Evolutionary conservation across 2,797 vertebrate species (phyloP).

Genomic region (Eulemur rubriventer): DNA sequence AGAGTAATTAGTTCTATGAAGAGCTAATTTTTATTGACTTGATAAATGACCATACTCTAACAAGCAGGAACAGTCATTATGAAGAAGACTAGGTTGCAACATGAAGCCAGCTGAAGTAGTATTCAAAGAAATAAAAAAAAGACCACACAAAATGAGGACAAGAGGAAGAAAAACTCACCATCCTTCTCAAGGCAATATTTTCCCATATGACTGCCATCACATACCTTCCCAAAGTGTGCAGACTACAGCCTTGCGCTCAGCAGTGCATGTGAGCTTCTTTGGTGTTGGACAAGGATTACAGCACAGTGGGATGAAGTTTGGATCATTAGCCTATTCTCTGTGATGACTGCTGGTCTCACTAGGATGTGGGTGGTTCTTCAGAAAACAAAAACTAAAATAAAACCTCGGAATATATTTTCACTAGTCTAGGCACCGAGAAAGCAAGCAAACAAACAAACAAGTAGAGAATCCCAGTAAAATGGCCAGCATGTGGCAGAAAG

Average conservation of each 20-base stretch:
- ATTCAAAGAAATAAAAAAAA: neutral
- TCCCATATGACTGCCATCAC: too few species aligned
- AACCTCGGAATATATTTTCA: neutral
- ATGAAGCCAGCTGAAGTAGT: neutral
- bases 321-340: neutral
- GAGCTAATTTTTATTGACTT: neutral
- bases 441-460: neutral
- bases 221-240: neutral
- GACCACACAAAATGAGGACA: neutral
- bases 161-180: neutral
- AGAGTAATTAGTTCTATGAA: neutral
- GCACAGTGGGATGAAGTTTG: neutral
- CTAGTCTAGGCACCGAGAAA: neutral
- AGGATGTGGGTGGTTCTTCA: neutral
- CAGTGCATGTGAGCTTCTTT: neutral
- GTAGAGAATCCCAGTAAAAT: neutral
- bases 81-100: neutral
- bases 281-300: neutral
- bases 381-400: neutral
- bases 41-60: neutral
- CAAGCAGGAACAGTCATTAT: neutral
- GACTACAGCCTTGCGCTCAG: neutral
- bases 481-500: neutral
- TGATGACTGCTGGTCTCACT: neutral
- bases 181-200: neutral